Evolutionary conservation across 2,113 vertebrate genomes (phyloP).

Genomic region (Percopsis transmontana): DNA sequence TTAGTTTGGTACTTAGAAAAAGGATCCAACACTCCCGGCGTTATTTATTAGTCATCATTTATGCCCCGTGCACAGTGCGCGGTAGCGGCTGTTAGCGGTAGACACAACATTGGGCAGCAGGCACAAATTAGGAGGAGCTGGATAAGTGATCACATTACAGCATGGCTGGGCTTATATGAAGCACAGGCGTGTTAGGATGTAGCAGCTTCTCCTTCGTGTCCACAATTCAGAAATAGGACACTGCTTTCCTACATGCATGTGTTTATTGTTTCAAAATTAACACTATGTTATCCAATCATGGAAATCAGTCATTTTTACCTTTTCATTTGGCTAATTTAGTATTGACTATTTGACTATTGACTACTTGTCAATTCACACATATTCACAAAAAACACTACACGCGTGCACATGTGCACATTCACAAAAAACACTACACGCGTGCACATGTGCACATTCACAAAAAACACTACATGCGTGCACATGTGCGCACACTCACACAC

Average conservation of each 20-base stretch:
- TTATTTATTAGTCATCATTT: slow-evolving; percentile 41
- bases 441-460: background rate
- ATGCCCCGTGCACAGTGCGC: slow-evolving; percentile 16
- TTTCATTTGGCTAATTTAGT: no score
- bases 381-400: no score
- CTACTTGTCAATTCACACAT: background rate
- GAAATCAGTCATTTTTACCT: no score
- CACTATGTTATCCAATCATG: no score
- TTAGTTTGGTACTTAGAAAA: slow-evolving; percentile 50
- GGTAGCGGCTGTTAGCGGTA: slow-evolving; percentile 28
- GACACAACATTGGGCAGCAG: slow-evolving; percentile 36
- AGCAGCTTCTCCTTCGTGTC: slow-evolving; percentile 18
- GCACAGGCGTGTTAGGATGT: slow-evolving; percentile 33
- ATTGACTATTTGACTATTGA: no score
- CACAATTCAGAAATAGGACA: no score
- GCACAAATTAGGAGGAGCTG: slow-evolving; percentile 30
- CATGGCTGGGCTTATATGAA: slow-evolving; percentile 24
- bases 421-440: background rate
- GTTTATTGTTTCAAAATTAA: no score
- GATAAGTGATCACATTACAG: slow-evolving; percentile 34
- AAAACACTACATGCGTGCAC: slow-evolving; percentile 1
- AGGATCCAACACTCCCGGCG: slow-evolving; percentile 39
- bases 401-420: background rate
- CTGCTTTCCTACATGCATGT: no score
- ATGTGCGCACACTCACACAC: background rate